Evolutionary conservation across 1,140 invertebrate genomes (phyloP).

Genomic region (Anoplophora glabripennis): DNA sequence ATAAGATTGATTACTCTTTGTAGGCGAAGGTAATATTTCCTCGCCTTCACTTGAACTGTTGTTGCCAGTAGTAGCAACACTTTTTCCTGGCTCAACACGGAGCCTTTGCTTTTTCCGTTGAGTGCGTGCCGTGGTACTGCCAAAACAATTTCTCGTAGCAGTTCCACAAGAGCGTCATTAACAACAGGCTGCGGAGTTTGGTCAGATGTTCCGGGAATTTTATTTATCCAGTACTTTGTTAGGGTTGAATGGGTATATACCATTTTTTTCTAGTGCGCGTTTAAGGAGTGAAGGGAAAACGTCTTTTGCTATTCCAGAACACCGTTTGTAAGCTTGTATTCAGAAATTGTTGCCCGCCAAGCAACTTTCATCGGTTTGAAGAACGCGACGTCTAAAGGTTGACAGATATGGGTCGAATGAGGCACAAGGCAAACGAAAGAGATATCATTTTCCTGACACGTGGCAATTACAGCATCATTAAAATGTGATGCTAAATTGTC

Average conservation of each 20-base stretch:
- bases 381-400: conserved; percentile 14
- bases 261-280: not conserved
- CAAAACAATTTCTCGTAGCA: conserved; percentile 6
- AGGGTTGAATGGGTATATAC: conserved; percentile 1
- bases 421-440: conserved; percentile 5
- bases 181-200: not conserved
- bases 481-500: conserved; percentile 13
- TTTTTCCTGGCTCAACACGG: not conserved
- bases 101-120: too few relatives aligned
- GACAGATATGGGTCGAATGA: conserved; percentile 2
- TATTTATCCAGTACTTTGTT: not conserved
- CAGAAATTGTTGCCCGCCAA: not conserved
- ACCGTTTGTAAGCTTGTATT: conserved; percentile 2
- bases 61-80: conserved; percentile 3
- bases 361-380: conserved; percentile 11
- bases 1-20: too few relatives aligned
- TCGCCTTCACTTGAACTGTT: not conserved
- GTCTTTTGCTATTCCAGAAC: not conserved
- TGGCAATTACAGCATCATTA: not conserved
- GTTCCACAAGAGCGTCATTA: conserved; percentile 1
- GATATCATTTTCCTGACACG: conserved; percentile 3
- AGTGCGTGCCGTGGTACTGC: not conserved
- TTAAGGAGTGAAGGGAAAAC: not conserved
- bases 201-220: not conserved
- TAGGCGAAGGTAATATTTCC: too few relatives aligned